Conservation (phyloP, 2,888 invertebrate species). For the Schizotus pectinicornis region DNA sequence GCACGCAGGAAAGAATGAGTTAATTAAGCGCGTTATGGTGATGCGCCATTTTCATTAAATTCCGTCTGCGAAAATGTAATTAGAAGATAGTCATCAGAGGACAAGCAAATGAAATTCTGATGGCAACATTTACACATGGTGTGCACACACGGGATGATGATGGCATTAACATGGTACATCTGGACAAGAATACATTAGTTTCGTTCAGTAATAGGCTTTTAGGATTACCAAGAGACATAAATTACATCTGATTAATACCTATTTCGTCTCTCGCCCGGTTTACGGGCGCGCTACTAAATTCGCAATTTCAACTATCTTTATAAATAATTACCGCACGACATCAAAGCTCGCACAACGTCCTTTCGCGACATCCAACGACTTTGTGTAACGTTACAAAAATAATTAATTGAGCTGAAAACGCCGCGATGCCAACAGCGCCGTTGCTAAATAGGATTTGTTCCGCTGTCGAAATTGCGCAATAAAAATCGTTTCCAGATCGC, state of each 20-base stretch:
- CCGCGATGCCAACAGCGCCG: conserved; percentile 6
- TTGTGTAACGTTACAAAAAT: conserved; percentile 11
- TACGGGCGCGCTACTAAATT: conserved; percentile 12
- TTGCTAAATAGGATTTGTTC: conserved; percentile 4
- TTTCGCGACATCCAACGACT: conserved; percentile 12
- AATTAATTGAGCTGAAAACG: conserved; percentile 23
- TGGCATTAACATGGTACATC: conserved; percentile 29
- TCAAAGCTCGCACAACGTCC: conserved; percentile 12
- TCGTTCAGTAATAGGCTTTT: conserved; percentile 30
- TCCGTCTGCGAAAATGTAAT: conserved; percentile 27
- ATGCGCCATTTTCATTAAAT: conserved; percentile 17
- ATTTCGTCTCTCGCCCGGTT: conserved; percentile 20
- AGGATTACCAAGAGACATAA: conserved; percentile 27
- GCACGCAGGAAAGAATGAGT: not conserved
- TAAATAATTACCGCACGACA: conserved; percentile 15
- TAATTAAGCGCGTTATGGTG: conserved; percentile 10
- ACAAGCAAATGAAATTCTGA: conserved; percentile 30
- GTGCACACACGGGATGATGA: conserved; percentile 17
- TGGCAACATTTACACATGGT: conserved; percentile 26
- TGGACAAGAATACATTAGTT: conserved; percentile 32
- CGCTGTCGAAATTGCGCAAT: not conserved
- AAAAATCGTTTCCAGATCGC: conserved; percentile 4
- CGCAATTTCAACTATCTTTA: conserved; percentile 8
- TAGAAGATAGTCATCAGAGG: conserved; percentile 27
- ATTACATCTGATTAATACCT: conserved; percentile 30